Conservation (phyloP, 1,140 invertebrate species). For the Ceratina japonica region DNA sequence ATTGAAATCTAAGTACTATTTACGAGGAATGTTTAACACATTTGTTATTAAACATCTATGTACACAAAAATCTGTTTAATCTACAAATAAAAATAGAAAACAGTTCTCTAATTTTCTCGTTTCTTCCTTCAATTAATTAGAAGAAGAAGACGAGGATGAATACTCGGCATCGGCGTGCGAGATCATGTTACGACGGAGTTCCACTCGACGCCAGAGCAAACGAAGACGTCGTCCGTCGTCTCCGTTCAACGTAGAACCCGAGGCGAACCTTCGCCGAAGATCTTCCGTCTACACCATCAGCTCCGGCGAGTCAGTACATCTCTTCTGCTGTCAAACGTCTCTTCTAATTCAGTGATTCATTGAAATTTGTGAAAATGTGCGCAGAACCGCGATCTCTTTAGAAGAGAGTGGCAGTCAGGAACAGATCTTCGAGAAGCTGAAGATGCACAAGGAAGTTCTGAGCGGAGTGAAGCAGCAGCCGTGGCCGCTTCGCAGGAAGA, state of each 20-base stretch:
- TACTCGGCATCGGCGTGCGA: conserved; percentile 90
- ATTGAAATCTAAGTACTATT: too few relatives aligned
- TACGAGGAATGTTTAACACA: too few relatives aligned
- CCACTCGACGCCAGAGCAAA: conserved; percentile 82
- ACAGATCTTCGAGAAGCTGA: conserved; percentile 94
- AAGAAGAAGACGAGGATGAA: conserved; percentile 85
- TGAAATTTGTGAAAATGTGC: neutral
- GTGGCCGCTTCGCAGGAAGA: conserved; percentile 91
- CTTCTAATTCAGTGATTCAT: neutral
- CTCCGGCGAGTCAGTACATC: conserved; percentile 87
- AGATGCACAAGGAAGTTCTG: conserved; percentile 95
- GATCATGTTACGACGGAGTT: conserved; percentile 87
- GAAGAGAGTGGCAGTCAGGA: conserved; percentile 89
- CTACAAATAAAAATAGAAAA: too few relatives aligned
- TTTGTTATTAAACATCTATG: too few relatives aligned
- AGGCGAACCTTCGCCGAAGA: conserved; percentile 79
- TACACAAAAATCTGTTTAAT: too few relatives aligned
- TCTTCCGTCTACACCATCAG: conserved; percentile 91
- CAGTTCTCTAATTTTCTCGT: too few relatives aligned
- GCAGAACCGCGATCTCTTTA: conserved; percentile 86
- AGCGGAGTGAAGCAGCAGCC: conserved; percentile 93
- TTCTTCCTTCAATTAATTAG: conserved; percentile 16
- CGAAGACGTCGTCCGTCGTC: conserved; percentile 84
- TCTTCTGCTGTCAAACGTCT: too few relatives aligned
- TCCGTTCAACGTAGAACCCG: conserved; percentile 82